Evolutionary conservation across 2,113 vertebrate genomes (phyloP).

Genomic region (Tetraodon nigroviridis): DNA sequence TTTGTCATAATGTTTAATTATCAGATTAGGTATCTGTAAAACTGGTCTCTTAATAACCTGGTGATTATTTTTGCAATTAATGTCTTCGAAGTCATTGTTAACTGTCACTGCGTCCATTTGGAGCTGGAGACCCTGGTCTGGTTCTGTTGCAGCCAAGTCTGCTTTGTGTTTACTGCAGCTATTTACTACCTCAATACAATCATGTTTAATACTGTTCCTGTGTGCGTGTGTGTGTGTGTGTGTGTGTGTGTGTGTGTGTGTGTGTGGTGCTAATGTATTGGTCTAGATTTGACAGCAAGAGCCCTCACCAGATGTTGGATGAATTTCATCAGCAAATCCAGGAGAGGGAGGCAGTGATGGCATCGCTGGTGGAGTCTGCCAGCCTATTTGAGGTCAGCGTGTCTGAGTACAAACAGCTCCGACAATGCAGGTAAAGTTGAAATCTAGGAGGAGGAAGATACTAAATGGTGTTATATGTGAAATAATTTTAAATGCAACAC

Average conservation of each 20-base stretch:
- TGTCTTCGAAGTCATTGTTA: slow-evolving; percentile 52
- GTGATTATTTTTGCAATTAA: slow-evolving; percentile 65
- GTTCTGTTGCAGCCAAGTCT: slow-evolving; percentile 24
- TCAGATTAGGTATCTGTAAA: slow-evolving; percentile 61
- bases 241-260: slow-evolving; percentile 13
- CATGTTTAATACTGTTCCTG: slow-evolving; percentile 19
- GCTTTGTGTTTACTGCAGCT: slow-evolving; percentile 18
- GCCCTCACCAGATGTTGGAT: slow-evolving; percentile 80
- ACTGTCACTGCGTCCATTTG: slow-evolving; percentile 37
- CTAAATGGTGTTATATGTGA: slow-evolving; percentile 1
- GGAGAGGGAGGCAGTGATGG: slow-evolving; percentile 82
- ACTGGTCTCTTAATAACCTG: slow-evolving; percentile 60
- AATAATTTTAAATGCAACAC: slow-evolving; percentile 7
- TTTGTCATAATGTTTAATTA: slow-evolving; percentile 53
- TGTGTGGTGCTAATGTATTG: slow-evolving; percentile 8
- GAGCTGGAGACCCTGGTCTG: slow-evolving; percentile 12
- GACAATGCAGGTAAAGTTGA: slow-evolving; percentile 81
- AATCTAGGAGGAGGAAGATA: background rate
- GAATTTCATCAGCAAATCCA: slow-evolving; percentile 78
- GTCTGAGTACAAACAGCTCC: slow-evolving; percentile 86
- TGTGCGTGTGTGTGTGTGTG: slow-evolving; percentile 14
- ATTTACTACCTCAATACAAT: slow-evolving; percentile 25
- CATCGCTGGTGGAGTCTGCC: slow-evolving; percentile 80
- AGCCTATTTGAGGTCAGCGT: slow-evolving; percentile 87
- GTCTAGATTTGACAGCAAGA: slow-evolving; percentile 78